Evolutionary conservation across 2,113 vertebrate species (phyloP), one percentile per base, ranked within the genome.

Genomic region (Ptilorrhoa leucosticta): DNA sequence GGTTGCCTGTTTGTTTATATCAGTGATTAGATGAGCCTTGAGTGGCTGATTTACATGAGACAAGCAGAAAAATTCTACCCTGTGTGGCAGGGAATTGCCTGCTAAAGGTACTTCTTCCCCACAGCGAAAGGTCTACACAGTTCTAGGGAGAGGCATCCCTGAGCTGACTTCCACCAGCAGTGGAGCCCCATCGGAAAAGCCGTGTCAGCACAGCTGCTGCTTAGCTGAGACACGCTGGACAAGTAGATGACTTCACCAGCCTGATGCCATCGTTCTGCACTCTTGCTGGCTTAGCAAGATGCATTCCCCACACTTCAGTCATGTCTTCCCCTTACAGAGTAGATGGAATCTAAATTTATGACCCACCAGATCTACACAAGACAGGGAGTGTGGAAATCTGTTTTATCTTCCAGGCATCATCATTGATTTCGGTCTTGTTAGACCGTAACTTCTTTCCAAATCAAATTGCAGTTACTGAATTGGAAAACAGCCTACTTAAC

Each of bases 191-290:
- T 5, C 11, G 53, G 9, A 64, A 66, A 26, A 50, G 23, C 15
- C 4, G 4, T 1, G 11, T 16, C 39, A 76, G 35, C 47, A 15
- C 30, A 56, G 35, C 23, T 71, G 27, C 24, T 51, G 47, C 39
- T 30, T 2, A 0, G 11, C 0, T 69, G 40, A 13, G 35, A 44
- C 30, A 28, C 4, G 1, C 8, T 9, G 72, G 23, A 39, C 27
- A 15, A 24, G 40, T 7, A 30, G 0, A 21, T 39, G 3, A 13
- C 40, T 75, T 64, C 68, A 13, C 15, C 60, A 73, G 65, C 27
- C 47, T n/a, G 56, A 35, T 35, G 61, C 3, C 24, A 1, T 17
- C 26, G 39, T 12, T 66, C 33, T 7, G 13, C 5, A 3, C 23
- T 21, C 21, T 13, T 63, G n/a, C 13, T 58, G 27, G 7, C 30